These are phyloP conservation scores for Platysternon megacephalum DNA, from an alignment of 2,113 vertebrate genomes.

Conservation along the genomic window DNA sequence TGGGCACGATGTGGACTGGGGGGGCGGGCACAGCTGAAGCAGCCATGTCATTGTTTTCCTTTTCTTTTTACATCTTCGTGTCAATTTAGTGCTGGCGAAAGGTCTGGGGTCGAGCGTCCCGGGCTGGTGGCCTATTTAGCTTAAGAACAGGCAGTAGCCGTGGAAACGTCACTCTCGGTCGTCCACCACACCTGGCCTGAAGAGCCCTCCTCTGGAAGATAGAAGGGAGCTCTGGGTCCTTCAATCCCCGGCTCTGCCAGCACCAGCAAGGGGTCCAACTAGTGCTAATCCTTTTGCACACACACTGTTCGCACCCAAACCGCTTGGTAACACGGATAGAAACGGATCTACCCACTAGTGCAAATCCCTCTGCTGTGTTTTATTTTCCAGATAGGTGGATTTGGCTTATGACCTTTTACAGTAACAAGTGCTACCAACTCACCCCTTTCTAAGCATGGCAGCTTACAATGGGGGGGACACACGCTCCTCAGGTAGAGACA, in stretches of 20 bases:
- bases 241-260: no score
- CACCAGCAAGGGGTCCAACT: no score
- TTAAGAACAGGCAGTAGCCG: no score
- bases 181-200: no score
- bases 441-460: background rate
- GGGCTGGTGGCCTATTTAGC: background rate
- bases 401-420: background rate
- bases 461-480: background rate
- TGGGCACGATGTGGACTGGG: no score
- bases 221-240: no score
- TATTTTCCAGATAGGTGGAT: background rate
- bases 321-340: background rate
- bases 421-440: background rate
- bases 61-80: no score
- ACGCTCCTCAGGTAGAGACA: background rate
- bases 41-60: background rate
- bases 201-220: no score
- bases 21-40: background rate
- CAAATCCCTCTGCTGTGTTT: background rate
- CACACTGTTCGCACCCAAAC: no score
- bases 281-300: no score
- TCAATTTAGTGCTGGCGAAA: background rate
- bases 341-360: background rate
- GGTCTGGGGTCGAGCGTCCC: background rate
- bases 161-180: no score